Base-by-base conservation (phyloP, 2,888 invertebrate genomes). In the Acanthopleura granulata region DNA sequence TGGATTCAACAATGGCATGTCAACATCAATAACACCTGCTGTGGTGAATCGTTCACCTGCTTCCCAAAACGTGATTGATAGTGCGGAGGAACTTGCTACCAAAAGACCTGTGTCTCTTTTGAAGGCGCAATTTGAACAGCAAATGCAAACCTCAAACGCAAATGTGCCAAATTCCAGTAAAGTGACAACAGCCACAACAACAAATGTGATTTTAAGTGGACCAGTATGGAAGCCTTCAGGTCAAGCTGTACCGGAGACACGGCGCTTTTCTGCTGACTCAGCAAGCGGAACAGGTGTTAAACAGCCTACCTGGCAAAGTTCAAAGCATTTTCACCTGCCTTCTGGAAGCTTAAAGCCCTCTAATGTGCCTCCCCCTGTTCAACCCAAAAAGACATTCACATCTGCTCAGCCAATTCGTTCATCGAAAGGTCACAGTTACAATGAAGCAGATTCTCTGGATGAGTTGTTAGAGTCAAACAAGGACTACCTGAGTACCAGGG, bases 391-490 rank as follows among this genome's bases (percentile, higher is more conserved):
- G 22, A 57, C 57, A 57, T n/a, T n/a, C 18, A 18, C 12, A 22
- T 40, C 40, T 40, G 18, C 18, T 22, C 57, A 57, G 22, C 57
- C 57, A 9, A 6, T 27, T 6, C 22, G 25, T 22, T 6, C 25
- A 66, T 66, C 25, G 6, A 71, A 71, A 71, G 71, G 40, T 25
- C 40, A 49, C 40, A 71, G 40, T 71, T 49, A 29, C 72, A 84
- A 84, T 74, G 80, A 80, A 22, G 84, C 84, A 15, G 87, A 87
- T 77, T 86, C 87, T 0, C 73, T 87, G n/a, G 87, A 87, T 73
- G 87, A 87, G 30, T 76, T 87, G 3, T 83, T 87, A 22, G 85
- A 86, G 75, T 87, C 86, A 15, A 87, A 87, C 71, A 87, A 71
- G 14, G 71, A 71, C 27, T 71, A 71, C n/a, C 14, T 71, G 66